A percentile compares a stretch with the other conserved stretches of the same genome.
These are phyloP conservation scores for Masticophis lateralis DNA, from an alignment of 2,797 vertebrate genomes.

Conservation along the genomic window DNA sequence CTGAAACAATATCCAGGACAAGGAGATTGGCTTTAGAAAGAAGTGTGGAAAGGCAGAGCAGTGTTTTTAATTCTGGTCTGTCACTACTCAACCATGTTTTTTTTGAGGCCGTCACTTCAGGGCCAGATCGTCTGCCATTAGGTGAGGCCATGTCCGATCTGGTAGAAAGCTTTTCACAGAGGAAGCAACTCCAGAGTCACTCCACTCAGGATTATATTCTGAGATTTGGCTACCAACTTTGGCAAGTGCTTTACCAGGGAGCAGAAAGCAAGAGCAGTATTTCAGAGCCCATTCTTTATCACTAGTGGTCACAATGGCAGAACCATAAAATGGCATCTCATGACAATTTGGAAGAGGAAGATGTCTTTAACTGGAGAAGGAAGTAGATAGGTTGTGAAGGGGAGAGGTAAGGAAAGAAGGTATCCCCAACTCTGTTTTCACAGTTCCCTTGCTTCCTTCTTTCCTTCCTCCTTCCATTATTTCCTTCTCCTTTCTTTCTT, in stretches of 20 bases:
- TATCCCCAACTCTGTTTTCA: not conserved
- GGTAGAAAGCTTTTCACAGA: not conserved
- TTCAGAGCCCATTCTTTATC: not conserved
- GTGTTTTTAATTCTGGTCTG: too few relatives aligned
- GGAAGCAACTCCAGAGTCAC: not conserved
- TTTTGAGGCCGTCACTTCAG: not conserved
- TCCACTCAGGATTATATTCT: not conserved
- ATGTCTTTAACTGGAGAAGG: not conserved
- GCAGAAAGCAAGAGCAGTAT: not conserved
- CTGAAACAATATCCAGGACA: not conserved
- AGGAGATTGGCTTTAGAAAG: too few relatives aligned
- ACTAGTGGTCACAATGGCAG: not conserved
- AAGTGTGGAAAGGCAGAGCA: not conserved
- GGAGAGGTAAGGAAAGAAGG: not conserved
- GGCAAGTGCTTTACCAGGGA: not conserved
- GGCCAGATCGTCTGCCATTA: too few relatives aligned
- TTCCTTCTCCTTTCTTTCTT: not conserved
- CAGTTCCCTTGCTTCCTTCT: not conserved
- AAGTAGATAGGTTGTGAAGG: not conserved
- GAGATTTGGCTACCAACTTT: not conserved
- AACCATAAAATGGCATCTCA: not conserved
- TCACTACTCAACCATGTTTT: not conserved
- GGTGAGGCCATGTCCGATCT: not conserved
- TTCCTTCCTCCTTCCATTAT: not conserved
- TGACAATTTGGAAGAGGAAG: not conserved